phyloP scores from a whole-genome alignment of 2,888 invertebrate species.

The Tetragnatha montana region DNA sequence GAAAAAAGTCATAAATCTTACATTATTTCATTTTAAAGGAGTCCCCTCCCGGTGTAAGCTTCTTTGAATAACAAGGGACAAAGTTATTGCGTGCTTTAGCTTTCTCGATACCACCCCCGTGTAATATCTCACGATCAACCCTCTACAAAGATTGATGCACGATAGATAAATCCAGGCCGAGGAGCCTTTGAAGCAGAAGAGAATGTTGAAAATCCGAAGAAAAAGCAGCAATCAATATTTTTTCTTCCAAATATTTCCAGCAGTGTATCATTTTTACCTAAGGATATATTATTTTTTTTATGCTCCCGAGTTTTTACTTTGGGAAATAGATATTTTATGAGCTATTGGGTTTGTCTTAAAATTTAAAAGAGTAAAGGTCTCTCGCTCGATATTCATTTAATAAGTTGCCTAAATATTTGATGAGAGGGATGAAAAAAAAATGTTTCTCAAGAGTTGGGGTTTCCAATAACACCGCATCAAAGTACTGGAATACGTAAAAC shows the following conservation, averaged over 20 bases:
- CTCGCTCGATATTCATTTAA: not conserved
- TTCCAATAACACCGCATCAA: not conserved
- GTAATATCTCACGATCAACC: slow-evolving; percentile 39
- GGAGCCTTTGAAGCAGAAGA: slow-evolving; percentile 17
- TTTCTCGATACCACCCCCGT: slow-evolving; percentile 12
- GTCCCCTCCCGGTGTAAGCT: slow-evolving; percentile 14
- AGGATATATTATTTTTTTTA: not conserved
- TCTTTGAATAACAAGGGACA: slow-evolving; percentile 49
- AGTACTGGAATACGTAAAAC: not conserved
- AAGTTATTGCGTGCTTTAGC: slow-evolving; percentile 40
- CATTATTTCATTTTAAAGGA: slow-evolving; percentile 52
- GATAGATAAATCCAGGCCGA: slow-evolving; percentile 36
- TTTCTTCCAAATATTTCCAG: slow-evolving; percentile 22
- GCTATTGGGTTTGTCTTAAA: slow-evolving; percentile 7
- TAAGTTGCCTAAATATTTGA: not conserved
- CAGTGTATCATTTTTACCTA: slow-evolving; percentile 40
- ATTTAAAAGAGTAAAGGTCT: not conserved
- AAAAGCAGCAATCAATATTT: slow-evolving; percentile 31
- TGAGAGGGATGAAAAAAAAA: not conserved
- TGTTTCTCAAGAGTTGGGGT: not conserved
- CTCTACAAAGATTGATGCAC: slow-evolving; percentile 40
- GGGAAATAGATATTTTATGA: not conserved
- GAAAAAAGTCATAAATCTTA: slow-evolving; percentile 28
- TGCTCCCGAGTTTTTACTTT: not conserved
- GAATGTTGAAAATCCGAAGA: slow-evolving; percentile 24